A percentile compares a stretch with the other conserved stretches of the same genome.
These are phyloP conservation scores for Holothuria leucospilota DNA, from an alignment of 53 echinoderm and acorn worm species.

Conservation along the genomic window DNA sequence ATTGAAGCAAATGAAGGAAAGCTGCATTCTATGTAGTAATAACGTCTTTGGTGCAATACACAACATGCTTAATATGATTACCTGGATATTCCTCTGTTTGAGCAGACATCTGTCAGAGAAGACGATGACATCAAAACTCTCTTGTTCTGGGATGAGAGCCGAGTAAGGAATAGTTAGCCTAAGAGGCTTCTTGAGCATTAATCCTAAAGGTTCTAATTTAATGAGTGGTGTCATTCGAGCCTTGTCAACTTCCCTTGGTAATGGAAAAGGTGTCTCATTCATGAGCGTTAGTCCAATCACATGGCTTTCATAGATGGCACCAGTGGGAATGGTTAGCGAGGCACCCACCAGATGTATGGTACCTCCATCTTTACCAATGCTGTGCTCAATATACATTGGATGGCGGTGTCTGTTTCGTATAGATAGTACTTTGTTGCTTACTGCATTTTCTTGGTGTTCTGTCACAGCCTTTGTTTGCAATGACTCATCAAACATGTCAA, in stretches of 20 bases:
- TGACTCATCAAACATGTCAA: too few relatives aligned
- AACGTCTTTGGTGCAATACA: too few relatives aligned
- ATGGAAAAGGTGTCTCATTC: background rate
- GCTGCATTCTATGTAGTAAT: too few relatives aligned
- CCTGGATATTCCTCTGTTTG: too few relatives aligned
- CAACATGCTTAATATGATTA: too few relatives aligned
- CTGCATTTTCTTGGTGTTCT: too few relatives aligned
- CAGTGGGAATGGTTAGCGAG: background rate
- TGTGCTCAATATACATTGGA: background rate
- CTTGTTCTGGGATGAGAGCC: conserved; percentile 8
- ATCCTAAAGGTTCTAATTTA: background rate
- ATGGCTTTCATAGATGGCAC: background rate
- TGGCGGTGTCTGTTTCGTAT: too few relatives aligned
- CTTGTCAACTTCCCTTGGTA: background rate
- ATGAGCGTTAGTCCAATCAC: background rate
- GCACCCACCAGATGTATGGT: background rate
- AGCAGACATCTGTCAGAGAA: background rate
- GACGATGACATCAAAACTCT: background rate
- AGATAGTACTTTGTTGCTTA: too few relatives aligned
- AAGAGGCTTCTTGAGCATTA: background rate
- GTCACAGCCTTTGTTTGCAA: too few relatives aligned
- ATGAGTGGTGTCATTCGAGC: conserved; percentile 16
- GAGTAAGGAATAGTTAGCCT: background rate
- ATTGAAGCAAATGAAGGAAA: too few relatives aligned
- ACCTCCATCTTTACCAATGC: background rate